Base-by-base conservation (phyloP, 2,797 vertebrate species). In the Percopsis omiscomaycus region DNA sequence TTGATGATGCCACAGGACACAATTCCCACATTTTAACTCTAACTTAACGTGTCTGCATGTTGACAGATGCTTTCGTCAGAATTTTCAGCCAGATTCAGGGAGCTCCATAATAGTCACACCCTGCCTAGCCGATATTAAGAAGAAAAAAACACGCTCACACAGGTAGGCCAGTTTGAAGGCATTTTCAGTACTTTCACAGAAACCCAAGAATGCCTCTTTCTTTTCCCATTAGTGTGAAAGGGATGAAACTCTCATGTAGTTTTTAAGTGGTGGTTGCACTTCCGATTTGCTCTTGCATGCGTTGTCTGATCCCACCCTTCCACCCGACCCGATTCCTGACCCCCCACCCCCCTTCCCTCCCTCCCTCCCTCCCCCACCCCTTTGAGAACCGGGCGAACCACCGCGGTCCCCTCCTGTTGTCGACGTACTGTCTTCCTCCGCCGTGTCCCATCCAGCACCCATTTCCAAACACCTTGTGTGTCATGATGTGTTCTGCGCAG, bases 21-120 rank as follows among this genome's bases (percentile, higher is more conserved):
- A 62, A 74, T 14, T 84, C 71, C 75, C 77, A 85, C 68, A 68
- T 82, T 42, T 89, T 89, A 84, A 91, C 80, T 89, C 91, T 93
- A 93, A 93, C 88, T 84, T 83, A 83, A 90, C 90, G 89, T 93
- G 89, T 94, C 91, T 94, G 91, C 92, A 93, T 93, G 91, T 93
- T 86, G 92, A 94, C 93, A 94, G 93, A 93, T 93, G 93, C 89
- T 89, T 91, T 84, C 93, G 91, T 93, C 91, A 93, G 91, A 89
- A 86, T 91, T 89, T 91, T 91, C 91, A 89, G 86, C 90, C 89
- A 85, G 89, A 91, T 86, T 91, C 91, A 89, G 85, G 91, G 89
- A 89, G 79, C 91, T 86, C 91, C 91, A 69, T 93, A 91, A 89
- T 93, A 92, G 80, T 90, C 89, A 88, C 88, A 84, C 93, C 92